A percentile compares a stretch with the other conserved stretches of the same genome.
These are phyloP conservation scores for Galeruca laticollis DNA, from an alignment of 2,888 invertebrate genomes.

Conservation along the genomic window DNA sequence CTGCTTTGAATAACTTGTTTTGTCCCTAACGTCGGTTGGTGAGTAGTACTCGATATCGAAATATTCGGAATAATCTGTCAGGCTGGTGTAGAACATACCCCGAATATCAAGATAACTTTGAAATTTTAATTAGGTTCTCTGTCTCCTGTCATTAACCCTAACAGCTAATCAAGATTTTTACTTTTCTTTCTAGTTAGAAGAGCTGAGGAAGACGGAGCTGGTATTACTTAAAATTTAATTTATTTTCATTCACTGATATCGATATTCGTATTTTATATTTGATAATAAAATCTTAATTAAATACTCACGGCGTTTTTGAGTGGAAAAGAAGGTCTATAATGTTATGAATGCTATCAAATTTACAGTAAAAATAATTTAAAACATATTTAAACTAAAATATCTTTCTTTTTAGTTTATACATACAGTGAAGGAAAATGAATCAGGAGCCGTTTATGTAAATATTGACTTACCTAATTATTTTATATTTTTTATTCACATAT, in stretches of 20 bases:
- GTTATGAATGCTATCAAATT: background rate
- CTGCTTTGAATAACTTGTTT: conserved; percentile 26
- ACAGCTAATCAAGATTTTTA: conserved; percentile 28
- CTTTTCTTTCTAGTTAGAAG: background rate
- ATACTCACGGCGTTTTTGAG: background rate
- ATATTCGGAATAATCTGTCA: conserved; percentile 17
- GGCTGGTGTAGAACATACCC: conserved; percentile 35
- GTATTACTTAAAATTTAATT: background rate
- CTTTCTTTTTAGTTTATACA: too few relatives aligned
- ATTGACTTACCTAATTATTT: too few relatives aligned
- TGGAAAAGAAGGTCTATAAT: background rate
- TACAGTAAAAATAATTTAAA: background rate
- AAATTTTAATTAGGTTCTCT: conserved; percentile 38
- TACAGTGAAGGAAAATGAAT: too few relatives aligned
- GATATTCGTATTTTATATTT: background rate
- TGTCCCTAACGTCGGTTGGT: conserved; percentile 10
- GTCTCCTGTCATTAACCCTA: conserved; percentile 23
- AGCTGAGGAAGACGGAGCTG: too few relatives aligned
- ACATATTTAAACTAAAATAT: too few relatives aligned
- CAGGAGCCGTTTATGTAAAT: too few relatives aligned
- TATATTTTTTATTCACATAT: too few relatives aligned
- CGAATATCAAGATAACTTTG: conserved; percentile 35
- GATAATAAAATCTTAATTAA: conserved; percentile 15
- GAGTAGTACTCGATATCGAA: conserved; percentile 2
- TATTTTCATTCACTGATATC: background rate